These are phyloP conservation scores for Cabera pusaria DNA, from an alignment of 2,888 invertebrate genomes.

Conservation along the genomic window DNA sequence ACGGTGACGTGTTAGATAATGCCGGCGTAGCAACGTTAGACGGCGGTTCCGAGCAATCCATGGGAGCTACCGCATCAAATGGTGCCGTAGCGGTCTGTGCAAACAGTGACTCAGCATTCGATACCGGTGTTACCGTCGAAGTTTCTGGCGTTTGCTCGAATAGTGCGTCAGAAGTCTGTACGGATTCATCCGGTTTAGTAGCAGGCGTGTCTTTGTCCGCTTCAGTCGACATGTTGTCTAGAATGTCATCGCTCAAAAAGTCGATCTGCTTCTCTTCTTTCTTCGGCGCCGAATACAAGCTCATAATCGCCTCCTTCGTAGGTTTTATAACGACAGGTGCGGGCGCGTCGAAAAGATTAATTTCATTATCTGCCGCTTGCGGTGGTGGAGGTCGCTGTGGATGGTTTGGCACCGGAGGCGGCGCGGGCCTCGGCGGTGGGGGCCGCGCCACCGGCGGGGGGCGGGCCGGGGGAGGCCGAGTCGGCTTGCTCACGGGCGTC, in stretches of 20 bases:
- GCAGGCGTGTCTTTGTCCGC: conserved; percentile 27
- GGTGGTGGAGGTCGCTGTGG: conserved; percentile 39
- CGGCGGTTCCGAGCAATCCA: conserved; percentile 66
- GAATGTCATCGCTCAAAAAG: conserved; percentile 83
- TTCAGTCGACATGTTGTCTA: conserved; percentile 54
- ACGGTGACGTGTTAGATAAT: conserved; percentile 56
- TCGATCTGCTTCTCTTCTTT: conserved; percentile 76
- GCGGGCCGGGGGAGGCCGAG: conserved; percentile 42
- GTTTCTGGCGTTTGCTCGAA: conserved; percentile 12
- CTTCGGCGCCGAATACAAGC: conserved; percentile 78
- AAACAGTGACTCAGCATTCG: conserved; percentile 19
- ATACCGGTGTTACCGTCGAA: conserved; percentile 11
- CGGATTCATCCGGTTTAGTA: conserved; percentile 40
- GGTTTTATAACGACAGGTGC: conserved; percentile 75
- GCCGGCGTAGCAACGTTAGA: conserved; percentile 34
- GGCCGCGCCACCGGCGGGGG: conserved; percentile 71
- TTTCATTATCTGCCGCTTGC: conserved; percentile 62
- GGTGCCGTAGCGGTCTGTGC: conserved; percentile 1
- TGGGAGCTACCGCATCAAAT: conserved; percentile 44
- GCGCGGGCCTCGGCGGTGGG: conserved; percentile 75
- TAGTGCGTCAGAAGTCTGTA: conserved; percentile 10
- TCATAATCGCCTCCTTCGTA: conserved; percentile 84
- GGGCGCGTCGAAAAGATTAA: conserved; percentile 84
- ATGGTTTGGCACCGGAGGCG: conserved; percentile 67
- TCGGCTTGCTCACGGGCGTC: too few relatives aligned